Evolutionary conservation across 1,140 invertebrate genomes (phyloP).

Genomic region (Lepidostoma basale): DNA sequence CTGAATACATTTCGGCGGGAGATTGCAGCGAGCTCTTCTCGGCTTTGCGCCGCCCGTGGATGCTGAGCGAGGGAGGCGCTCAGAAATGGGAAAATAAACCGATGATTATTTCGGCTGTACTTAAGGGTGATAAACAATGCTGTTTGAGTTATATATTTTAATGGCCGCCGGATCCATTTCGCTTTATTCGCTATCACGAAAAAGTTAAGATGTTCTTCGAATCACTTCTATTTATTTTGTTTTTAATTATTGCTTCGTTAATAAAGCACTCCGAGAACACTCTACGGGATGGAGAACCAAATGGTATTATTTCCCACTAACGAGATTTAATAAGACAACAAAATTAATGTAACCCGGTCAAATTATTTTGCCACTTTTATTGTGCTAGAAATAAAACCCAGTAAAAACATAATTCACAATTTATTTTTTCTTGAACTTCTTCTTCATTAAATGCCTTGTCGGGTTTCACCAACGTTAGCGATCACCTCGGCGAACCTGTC

Average conservation of each 20-base stretch:
- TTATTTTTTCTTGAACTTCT: no score
- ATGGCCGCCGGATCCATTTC: slow-evolving; percentile 8
- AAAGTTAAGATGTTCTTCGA: slow-evolving; percentile 9
- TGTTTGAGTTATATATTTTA: slow-evolving; percentile 22
- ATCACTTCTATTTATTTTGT: slow-evolving; percentile 5
- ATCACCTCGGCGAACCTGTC: no score
- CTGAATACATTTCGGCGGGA: slow-evolving; percentile 22
- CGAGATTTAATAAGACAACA: no score
- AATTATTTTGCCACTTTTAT: no score
- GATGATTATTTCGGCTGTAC: slow-evolving; percentile 21
- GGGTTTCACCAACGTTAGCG: no score
- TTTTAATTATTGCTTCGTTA: not conserved
- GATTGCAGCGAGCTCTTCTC: slow-evolving; percentile 16
- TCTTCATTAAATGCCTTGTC: no score
- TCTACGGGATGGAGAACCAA: no score
- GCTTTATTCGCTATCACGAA: slow-evolving; percentile 4
- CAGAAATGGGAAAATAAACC: slow-evolving; percentile 23
- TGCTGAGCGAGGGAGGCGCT: not conserved
- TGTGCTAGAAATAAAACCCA: no score
- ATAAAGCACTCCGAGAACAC: not conserved
- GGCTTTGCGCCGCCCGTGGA: slow-evolving; percentile 14
- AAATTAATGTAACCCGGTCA: not conserved
- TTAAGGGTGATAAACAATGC: slow-evolving; percentile 25
- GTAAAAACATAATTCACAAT: no score
- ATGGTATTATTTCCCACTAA: no score